These are phyloP conservation scores for Scaptodrosophila lebanonensis DNA, from an alignment of 1,140 invertebrate genomes.

Conservation along the genomic window DNA sequence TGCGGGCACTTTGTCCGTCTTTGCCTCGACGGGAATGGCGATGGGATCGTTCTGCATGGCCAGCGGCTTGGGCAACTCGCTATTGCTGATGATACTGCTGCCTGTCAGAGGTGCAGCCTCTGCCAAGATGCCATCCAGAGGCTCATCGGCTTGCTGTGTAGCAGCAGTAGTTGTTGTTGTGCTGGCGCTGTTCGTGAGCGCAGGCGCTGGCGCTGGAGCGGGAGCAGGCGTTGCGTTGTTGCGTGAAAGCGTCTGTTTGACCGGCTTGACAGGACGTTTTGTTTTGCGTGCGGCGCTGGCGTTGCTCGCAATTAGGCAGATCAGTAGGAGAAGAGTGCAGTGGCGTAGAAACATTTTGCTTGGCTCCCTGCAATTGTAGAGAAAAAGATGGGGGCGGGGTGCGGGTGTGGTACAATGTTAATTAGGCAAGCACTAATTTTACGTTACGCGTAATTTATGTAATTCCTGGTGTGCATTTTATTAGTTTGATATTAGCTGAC, in stretches of 20 bases:
- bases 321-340: slow-evolving; percentile 65
- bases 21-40: slow-evolving; percentile 38
- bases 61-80: slow-evolving; percentile 55
- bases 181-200: slow-evolving; percentile 29
- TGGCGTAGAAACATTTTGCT: slow-evolving; percentile 72
- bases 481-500: slow-evolving; percentile 40
- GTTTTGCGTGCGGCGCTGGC: slow-evolving; percentile 71
- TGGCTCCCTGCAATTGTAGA: slow-evolving; percentile 26
- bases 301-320: slow-evolving; percentile 71
- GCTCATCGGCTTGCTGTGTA: slow-evolving; percentile 21
- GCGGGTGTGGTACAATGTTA: slow-evolving; percentile 49
- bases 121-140: no score
- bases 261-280: slow-evolving; percentile 76
- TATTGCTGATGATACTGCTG: slow-evolving; percentile 32
- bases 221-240: slow-evolving; percentile 69
- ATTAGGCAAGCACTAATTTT: slow-evolving; percentile 64
- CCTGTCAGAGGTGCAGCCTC: slow-evolving; percentile 24
- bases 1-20: slow-evolving; percentile 57
- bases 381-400: neutral
- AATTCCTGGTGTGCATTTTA: slow-evolving; percentile 65
- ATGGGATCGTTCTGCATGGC: slow-evolving; percentile 43
- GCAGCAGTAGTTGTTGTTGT: slow-evolving; percentile 23
- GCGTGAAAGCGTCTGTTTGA: slow-evolving; percentile 71
- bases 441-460: slow-evolving; percentile 69
- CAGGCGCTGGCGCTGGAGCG: slow-evolving; percentile 26